These are phyloP conservation scores for Enteromius unitaeniatus DNA, from an alignment of 2,797 vertebrate genomes.

Conservation along the genomic window DNA sequence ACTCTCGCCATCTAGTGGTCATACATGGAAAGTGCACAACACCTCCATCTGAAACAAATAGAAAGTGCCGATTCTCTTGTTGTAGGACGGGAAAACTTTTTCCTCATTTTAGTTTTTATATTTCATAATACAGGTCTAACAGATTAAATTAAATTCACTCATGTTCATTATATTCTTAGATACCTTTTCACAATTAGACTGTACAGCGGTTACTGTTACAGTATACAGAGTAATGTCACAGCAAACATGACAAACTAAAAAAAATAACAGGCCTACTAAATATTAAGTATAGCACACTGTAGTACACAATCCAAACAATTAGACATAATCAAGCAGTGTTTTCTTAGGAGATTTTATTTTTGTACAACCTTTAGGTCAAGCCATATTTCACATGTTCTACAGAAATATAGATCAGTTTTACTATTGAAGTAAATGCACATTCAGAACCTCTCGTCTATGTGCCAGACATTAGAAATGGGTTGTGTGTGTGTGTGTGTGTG, in stretches of 20 bases:
- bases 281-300: neutral
- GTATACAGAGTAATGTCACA: neutral
- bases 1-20: conserved; percentile 36
- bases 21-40: neutral
- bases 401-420: conserved; percentile 50
- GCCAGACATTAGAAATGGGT: conserved; percentile 24
- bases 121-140: neutral
- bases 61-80: neutral
- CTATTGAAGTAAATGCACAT: conserved; percentile 46
- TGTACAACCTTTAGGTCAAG: conserved; percentile 45
- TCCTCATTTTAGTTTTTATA: neutral
- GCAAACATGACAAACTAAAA: neutral
- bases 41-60: neutral
- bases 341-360: conserved; percentile 50
- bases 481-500: neutral
- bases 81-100: neutral
- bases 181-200: neutral
- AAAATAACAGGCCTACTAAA: neutral
- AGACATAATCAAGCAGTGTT: neutral
- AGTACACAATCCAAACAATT: neutral
- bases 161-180: neutral
- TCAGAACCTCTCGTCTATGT: conserved; percentile 25
- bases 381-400: conserved; percentile 35
- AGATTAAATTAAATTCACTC: neutral
- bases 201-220: neutral